These are phyloP conservation scores for Trissolcus brochymenae DNA, from an alignment of 2,888 invertebrate species.

Conservation along the genomic window DNA sequence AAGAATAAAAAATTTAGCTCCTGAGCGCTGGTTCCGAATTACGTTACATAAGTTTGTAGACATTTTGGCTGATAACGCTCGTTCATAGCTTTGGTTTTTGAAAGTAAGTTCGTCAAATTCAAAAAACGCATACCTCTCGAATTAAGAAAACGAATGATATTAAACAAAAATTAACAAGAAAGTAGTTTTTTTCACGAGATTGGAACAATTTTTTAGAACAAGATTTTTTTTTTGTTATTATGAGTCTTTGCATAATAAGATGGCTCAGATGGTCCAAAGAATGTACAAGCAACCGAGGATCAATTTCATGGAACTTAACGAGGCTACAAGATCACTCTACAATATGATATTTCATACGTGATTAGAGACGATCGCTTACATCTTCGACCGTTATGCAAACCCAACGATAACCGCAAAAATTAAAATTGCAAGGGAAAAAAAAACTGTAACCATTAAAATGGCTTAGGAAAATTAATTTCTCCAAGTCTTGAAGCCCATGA, in stretches of 20 bases:
- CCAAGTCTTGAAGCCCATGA: not conserved
- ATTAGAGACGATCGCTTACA: constrained; percentile 37
- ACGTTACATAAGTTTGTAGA: constrained; percentile 26
- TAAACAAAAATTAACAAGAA: too few species aligned
- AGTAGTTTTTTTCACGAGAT: too few species aligned
- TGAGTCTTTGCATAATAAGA: too few species aligned
- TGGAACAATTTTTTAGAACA: too few species aligned
- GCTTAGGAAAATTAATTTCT: not conserved
- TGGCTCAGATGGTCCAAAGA: too few species aligned
- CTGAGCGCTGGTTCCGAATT: constrained; percentile 33
- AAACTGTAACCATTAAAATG: not conserved
- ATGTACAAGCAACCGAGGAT: constrained; percentile 5
- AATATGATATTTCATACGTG: constrained; percentile 43
- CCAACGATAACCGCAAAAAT: constrained; percentile 36
- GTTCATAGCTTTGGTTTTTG: constrained; percentile 25
- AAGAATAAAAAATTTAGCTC: constrained; percentile 12
- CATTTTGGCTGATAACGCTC: constrained; percentile 21
- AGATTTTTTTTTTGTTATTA: too few species aligned
- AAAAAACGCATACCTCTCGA: too few species aligned
- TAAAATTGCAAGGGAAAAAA: constrained; percentile 39
- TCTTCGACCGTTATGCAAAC: constrained; percentile 35
- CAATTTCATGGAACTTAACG: constrained; percentile 23
- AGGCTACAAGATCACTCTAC: constrained; percentile 29
- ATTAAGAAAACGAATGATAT: not conserved
- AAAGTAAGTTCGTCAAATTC: constrained; percentile 16